These are phyloP conservation scores for Zenarchopterus dispar DNA, from an alignment of 2,797 vertebrate species.

Conservation along the genomic window DNA sequence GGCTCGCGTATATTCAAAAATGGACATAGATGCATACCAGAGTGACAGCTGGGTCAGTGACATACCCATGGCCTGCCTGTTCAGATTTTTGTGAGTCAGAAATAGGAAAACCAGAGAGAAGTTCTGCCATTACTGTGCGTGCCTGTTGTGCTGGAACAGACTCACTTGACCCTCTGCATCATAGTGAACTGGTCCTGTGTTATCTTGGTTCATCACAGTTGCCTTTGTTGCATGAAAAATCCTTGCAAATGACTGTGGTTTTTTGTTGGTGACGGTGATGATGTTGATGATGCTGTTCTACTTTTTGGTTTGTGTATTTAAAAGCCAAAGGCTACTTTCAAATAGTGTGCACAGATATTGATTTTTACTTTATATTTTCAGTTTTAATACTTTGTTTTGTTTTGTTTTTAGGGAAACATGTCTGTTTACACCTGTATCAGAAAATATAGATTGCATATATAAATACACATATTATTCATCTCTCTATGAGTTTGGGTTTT, in stretches of 20 bases:
- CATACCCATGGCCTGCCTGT: not conserved
- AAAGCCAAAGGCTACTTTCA: slow-evolving; percentile 83
- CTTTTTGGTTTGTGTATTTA: slow-evolving; percentile 65
- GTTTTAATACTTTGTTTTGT: slow-evolving; percentile 67
- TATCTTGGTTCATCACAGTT: slow-evolving; percentile 74
- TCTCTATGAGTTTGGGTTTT: slow-evolving; percentile 60
- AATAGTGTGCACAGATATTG: slow-evolving; percentile 74
- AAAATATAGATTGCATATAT: slow-evolving; percentile 84
- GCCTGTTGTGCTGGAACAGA: slow-evolving; percentile 35
- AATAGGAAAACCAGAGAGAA: slow-evolving; percentile 44
- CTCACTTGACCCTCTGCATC: slow-evolving; percentile 52
- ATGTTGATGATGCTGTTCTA: slow-evolving; percentile 72
- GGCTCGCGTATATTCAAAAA: slow-evolving; percentile 34
- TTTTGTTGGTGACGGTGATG: slow-evolving; percentile 62
- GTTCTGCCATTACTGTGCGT: slow-evolving; percentile 38
- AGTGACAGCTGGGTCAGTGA: slow-evolving; percentile 41
- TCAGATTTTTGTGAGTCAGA: slow-evolving; percentile 41
- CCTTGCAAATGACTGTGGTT: slow-evolving; percentile 50
- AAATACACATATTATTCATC: slow-evolving; percentile 81
- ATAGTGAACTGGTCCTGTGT: slow-evolving; percentile 61
- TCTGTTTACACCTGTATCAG: slow-evolving; percentile 86
- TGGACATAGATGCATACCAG: slow-evolving; percentile 11
- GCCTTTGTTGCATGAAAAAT: slow-evolving; percentile 83
- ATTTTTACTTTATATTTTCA: slow-evolving; percentile 67
- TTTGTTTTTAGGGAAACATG: slow-evolving; percentile 68